Evolutionary conservation across 2,888 invertebrate species (phyloP).

Genomic region (Microctonus hyperodae): DNA sequence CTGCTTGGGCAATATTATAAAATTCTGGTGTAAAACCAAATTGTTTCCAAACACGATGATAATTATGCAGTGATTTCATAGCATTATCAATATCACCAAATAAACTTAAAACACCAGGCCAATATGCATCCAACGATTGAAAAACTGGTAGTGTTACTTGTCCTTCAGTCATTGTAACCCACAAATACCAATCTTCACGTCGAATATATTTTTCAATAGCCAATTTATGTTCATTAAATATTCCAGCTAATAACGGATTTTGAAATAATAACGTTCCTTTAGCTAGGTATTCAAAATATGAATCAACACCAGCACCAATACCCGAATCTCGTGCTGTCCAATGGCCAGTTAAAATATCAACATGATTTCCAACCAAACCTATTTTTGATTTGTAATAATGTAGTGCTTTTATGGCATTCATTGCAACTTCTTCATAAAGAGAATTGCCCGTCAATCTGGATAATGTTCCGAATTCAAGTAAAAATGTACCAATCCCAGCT

Average conservation of each 20-base stretch:
- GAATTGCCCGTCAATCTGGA: conserved; percentile 93
- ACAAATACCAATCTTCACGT: conserved; percentile 97
- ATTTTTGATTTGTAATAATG: conserved; percentile 87
- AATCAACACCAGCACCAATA: conserved; percentile 95
- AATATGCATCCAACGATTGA: conserved; percentile 97
- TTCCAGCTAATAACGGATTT: conserved; percentile 87
- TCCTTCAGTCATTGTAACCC: conserved; percentile 98
- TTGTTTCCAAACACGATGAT: conserved; percentile 96
- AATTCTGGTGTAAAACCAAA: conserved; percentile 99
- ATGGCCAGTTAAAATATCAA: conserved; percentile 90
- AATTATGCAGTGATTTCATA: conserved; percentile 92
- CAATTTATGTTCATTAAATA: conserved; percentile 82
- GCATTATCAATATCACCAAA: conserved; percentile 91
- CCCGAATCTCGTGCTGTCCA: conserved; percentile 99
- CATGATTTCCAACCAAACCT: conserved; percentile 94
- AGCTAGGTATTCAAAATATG: conserved; percentile 97
- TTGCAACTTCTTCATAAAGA: conserved; percentile 92
- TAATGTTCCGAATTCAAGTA: conserved; percentile 95
- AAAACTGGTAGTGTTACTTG: conserved; percentile 97
- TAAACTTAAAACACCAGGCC: conserved; percentile 93
- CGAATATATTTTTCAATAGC: conserved; percentile 87
- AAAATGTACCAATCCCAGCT: conserved; percentile 96
- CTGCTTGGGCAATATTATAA: conserved; percentile 91
- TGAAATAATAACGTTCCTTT: conserved; percentile 94
- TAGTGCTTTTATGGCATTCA: conserved; percentile 88